phyloP scores from a whole-genome alignment of 2,113 vertebrate genomes.

The Pontoporia blainvillei region DNA sequence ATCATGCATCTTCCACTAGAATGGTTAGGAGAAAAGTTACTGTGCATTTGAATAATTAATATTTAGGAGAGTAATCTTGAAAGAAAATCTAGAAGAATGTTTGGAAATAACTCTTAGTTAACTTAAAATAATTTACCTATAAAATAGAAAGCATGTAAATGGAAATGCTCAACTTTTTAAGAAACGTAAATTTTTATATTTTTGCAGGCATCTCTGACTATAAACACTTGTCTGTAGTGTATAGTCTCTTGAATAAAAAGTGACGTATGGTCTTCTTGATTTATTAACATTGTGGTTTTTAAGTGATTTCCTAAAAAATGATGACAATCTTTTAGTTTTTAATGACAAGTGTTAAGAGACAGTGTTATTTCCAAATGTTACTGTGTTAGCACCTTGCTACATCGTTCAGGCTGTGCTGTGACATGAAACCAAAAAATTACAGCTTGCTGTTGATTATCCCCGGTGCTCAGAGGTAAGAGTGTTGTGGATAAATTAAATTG shows the following conservation, averaged over 20 bases:
- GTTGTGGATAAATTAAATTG: neutral
- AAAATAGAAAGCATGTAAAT: neutral
- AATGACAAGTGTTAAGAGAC: neutral
- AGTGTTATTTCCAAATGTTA: neutral
- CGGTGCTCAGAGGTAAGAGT: neutral
- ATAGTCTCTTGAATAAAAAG: neutral
- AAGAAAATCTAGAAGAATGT: neutral
- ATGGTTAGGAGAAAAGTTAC: conserved; percentile 33
- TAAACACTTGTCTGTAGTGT: neutral
- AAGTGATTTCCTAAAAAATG: neutral
- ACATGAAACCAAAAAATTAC: neutral
- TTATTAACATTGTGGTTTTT: neutral
- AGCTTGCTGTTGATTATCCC: neutral
- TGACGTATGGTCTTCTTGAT: neutral
- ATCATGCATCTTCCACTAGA: conserved; percentile 1
- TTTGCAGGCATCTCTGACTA: neutral
- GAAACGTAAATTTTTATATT: neutral
- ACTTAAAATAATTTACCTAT: neutral
- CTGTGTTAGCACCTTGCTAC: neutral
- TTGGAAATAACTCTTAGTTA: neutral
- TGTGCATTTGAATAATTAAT: neutral
- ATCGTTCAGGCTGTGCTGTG: neutral
- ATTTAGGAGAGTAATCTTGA: neutral
- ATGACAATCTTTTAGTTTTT: neutral
- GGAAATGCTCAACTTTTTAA: neutral